phyloP scores from a whole-genome alignment of 2,888 invertebrate species.

The Colletes collaris region DNA sequence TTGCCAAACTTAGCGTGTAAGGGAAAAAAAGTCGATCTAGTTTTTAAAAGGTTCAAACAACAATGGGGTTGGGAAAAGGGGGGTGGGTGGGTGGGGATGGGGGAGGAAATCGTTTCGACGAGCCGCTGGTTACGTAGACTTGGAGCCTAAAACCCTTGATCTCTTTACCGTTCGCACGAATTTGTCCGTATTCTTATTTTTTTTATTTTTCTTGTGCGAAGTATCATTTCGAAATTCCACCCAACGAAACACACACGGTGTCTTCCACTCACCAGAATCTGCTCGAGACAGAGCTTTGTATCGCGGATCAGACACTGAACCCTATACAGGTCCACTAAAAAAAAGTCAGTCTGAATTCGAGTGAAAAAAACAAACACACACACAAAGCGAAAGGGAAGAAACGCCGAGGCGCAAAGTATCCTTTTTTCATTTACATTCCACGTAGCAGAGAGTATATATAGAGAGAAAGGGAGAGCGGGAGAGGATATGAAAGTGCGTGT shows the following conservation, averaged over 20 bases:
- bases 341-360: constrained; percentile 16
- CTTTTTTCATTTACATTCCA: constrained; percentile 69
- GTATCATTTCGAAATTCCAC: constrained; percentile 43
- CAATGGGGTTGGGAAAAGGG: constrained; percentile 6
- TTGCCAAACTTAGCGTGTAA: constrained; percentile 63
- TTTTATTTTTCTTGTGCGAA: constrained; percentile 13
- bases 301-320: constrained; percentile 17
- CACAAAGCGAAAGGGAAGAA: constrained; percentile 15
- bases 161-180: constrained; percentile 39
- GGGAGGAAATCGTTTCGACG: constrained; percentile 40
- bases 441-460: constrained; percentile 54
- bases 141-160: constrained; percentile 59
- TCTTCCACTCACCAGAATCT: constrained; percentile 48
- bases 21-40: constrained; percentile 51
- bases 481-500: constrained; percentile 16
- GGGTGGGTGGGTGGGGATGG: too few relatives aligned
- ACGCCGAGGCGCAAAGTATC: constrained; percentile 55
- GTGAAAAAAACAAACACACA: neutral
- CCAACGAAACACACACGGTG: constrained; percentile 51
- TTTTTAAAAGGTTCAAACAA: constrained; percentile 30
- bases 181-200: neutral
- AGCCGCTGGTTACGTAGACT: constrained; percentile 47
- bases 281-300: constrained; percentile 26
- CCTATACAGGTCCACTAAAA: constrained; percentile 16
- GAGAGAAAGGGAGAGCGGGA: constrained; percentile 34